A percentile compares a stretch with the other conserved stretches of the same genome.
These are phyloP conservation scores for Harpegnathos saltator DNA, from an alignment of 1,140 invertebrate species.

Conservation along the genomic window DNA sequence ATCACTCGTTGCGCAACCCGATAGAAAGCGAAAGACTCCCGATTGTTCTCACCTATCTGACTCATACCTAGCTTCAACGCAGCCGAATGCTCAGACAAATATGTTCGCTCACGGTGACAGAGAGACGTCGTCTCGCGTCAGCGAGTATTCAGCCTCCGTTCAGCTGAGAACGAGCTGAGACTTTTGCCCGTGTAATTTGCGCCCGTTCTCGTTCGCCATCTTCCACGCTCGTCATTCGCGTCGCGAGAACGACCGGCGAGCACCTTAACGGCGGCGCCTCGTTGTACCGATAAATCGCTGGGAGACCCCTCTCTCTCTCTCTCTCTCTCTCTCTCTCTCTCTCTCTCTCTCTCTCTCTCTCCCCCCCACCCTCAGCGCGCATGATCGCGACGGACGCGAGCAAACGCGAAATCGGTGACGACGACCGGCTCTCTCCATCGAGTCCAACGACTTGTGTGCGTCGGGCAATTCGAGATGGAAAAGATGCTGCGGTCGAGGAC, in stretches of 20 bases:
- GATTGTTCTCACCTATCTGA: too few relatives aligned
- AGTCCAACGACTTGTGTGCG: slow-evolving; percentile 22
- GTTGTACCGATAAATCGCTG: slow-evolving; percentile 19
- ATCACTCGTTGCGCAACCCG: too few relatives aligned
- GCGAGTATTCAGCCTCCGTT: too few relatives aligned
- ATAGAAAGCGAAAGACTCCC: too few relatives aligned
- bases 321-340: too few relatives aligned
- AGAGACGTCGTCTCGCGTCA: too few relatives aligned
- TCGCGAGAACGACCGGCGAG: slow-evolving; percentile 4
- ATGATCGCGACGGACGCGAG: not conserved
- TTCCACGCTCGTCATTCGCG: slow-evolving; percentile 36
- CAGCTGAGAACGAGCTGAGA: too few relatives aligned
- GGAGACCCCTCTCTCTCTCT: not conserved
- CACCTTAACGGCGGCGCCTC: not conserved
- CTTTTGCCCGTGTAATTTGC: slow-evolving; percentile 21
- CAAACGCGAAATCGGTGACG: not conserved
- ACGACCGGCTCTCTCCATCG: slow-evolving; percentile 11
- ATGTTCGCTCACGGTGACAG: too few relatives aligned
- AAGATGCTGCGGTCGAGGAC: slow-evolving; percentile 51
- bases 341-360: not conserved
- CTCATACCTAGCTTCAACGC: too few relatives aligned
- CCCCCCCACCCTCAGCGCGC: too few relatives aligned
- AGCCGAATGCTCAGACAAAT: too few relatives aligned
- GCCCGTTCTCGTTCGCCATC: slow-evolving; percentile 18
- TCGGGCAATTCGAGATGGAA: slow-evolving; percentile 34